These are phyloP conservation scores for Harpagifer antarcticus DNA, from an alignment of 2,797 vertebrate species.

Conservation along the genomic window DNA sequence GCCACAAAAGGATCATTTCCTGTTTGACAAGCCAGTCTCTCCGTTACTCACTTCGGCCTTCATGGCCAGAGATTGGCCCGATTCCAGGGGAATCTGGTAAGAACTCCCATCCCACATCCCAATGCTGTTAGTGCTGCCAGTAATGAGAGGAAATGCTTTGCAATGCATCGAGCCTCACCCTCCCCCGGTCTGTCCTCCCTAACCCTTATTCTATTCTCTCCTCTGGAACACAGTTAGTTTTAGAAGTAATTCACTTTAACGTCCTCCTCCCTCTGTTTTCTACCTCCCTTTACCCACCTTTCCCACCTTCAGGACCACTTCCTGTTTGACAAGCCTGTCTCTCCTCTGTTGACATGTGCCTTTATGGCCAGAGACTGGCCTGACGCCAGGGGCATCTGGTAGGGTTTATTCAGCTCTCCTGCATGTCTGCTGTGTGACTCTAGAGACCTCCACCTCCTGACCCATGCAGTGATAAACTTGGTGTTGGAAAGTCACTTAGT, in stretches of 20 bases:
- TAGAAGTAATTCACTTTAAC: slow-evolving; percentile 3
- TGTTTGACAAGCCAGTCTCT: slow-evolving; percentile 95
- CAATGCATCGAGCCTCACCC: neutral
- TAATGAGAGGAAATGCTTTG: neutral
- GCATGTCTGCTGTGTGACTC: slow-evolving; percentile 51
- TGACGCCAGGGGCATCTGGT: slow-evolving; percentile 95
- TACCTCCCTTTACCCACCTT: slow-evolving; percentile 1
- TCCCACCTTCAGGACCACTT: slow-evolving; percentile 89
- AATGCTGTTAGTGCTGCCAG: neutral
- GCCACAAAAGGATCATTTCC: slow-evolving; percentile 89
- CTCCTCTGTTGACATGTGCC: slow-evolving; percentile 92
- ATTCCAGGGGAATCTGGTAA: slow-evolving; percentile 90
- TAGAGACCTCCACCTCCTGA: neutral
- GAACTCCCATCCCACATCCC: neutral
- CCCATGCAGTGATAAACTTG: neutral
- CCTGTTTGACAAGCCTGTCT: slow-evolving; percentile 95
- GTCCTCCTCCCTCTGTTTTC: slow-evolving; percentile 15
- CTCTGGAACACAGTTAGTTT: neutral
- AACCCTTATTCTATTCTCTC: neutral
- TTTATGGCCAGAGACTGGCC: slow-evolving; percentile 97
- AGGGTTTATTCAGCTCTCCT: slow-evolving; percentile 61
- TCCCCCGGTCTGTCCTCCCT: neutral
- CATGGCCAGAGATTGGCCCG: slow-evolving; percentile 96
- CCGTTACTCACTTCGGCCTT: slow-evolving; percentile 92
- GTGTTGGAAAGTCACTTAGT: no score